Base-by-base conservation (phyloP, 2,113 vertebrate species). In the Reinhardtius hippoglossoides region DNA sequence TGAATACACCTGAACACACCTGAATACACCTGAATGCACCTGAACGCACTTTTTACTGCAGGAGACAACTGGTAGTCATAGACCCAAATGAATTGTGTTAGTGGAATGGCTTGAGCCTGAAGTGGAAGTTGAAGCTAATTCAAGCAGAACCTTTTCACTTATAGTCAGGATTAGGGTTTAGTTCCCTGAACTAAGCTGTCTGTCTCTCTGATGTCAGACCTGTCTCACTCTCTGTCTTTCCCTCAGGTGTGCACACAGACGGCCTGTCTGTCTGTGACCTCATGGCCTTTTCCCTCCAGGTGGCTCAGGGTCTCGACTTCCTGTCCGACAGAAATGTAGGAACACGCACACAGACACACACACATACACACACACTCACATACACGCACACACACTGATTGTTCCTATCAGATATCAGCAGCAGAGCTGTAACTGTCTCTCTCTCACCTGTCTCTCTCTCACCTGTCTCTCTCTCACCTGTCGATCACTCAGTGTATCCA, bases 261-360 rank as follows among this genome's bases (percentile, higher is more conserved):
- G 48, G 67, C 27, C 50, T 89, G 8, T 82, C 74, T 35, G 48
- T 91, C 0, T 5, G 20, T 18, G 96, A 97, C 82, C 94, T 99
- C n/a, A 93, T 99, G 82, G 95, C 93, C 46, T 96, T 98, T 93
- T 98, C 96, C 79, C 95, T 94, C 88, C 96, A 99, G 61, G 98
- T 98, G 88, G 96, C 98, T 81, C 97, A 97, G 12, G 98, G 97
- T 76, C 95, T 99, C 95, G 96, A 98, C 58, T 99, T 99, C 89
- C 93, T 99, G 65, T 95, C 97, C n/a, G 96, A 95, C 50, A 97
- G 96, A 92, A 99, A 99, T 0, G 98, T 99, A 89, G 81, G 80
- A 55, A 78, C 21, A 79, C 60, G 4, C 15, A 48, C 46, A 48
- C 14, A 18, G 1, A 48, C 46, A 46, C 14, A 46, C 3, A 15